Conservation (phyloP, 1,140 invertebrate genomes). For the Papilio dardanus region DNA sequence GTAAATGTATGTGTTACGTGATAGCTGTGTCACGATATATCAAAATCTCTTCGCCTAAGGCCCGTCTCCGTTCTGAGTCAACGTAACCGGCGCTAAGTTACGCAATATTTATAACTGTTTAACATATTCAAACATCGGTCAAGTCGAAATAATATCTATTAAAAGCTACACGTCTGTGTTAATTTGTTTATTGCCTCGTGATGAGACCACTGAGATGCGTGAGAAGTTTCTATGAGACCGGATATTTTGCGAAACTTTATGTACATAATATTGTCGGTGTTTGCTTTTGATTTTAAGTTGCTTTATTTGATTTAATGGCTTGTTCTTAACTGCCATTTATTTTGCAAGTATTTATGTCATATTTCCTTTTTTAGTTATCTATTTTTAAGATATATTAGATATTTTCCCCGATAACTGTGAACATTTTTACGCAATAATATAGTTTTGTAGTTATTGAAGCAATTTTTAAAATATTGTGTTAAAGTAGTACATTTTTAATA, state of each 20-base stretch:
- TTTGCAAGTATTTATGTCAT: no score
- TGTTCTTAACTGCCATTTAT: no score
- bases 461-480: no score
- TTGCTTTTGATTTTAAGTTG: neutral
- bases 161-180: constrained; percentile 27
- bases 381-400: no score
- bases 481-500: no score
- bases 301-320: no score
- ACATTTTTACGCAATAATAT: no score
- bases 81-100: constrained; percentile 24
- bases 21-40: constrained; percentile 14
- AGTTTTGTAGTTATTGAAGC: no score
- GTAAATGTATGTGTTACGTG: constrained; percentile 15
- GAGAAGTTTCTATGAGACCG: neutral
- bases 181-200: constrained; percentile 33
- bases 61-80: constrained; percentile 3
- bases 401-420: no score
- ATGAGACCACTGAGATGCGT: neutral
- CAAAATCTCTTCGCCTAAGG: constrained; percentile 24
- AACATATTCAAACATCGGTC: constrained; percentile 30
- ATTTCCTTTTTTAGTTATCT: no score
- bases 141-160: constrained; percentile 22
- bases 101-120: constrained; percentile 34
- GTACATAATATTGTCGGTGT: neutral
- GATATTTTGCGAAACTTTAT: constrained; percentile 5